Evolutionary conservation across 37 sponge, comb jelly and placozoan species (phyloP).

Genomic region (Theonella swinhoei): DNA sequence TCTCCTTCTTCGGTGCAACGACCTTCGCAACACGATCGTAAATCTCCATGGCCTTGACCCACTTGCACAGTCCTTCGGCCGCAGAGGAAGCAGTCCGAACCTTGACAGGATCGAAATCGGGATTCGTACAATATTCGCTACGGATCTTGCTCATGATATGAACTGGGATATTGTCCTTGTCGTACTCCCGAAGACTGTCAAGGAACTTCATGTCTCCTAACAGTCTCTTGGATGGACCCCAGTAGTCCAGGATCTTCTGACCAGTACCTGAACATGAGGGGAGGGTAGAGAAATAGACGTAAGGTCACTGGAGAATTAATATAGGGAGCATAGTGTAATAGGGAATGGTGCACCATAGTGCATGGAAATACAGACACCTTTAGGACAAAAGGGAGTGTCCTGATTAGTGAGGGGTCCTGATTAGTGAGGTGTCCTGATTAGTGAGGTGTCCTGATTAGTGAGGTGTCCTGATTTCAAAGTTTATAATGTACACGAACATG

Average conservation of each 20-base stretch:
- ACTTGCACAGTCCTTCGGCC: constrained; percentile 96
- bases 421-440: too few relatives aligned
- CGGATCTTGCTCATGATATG: constrained; percentile 95
- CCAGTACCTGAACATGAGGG: constrained; percentile 25
- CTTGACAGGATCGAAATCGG: constrained; percentile 96
- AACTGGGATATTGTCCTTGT: constrained; percentile 93
- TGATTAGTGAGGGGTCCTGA: too few relatives aligned
- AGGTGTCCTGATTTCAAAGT: too few relatives aligned
- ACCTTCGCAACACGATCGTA: constrained; percentile 99
- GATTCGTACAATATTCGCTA: constrained; percentile 81
- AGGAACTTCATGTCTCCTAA: constrained; percentile 96
- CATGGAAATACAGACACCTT: too few relatives aligned
- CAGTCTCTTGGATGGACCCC: constrained; percentile 98
- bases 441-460: too few relatives aligned
- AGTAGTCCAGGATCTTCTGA: constrained; percentile 91
- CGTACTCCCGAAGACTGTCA: constrained; percentile 86
- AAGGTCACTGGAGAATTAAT: background rate
- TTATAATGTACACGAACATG: too few relatives aligned
- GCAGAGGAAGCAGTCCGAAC: constrained; percentile 96
- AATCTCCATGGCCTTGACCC: constrained; percentile 97
- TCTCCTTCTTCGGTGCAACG: constrained; percentile 97
- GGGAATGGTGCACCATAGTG: background rate
- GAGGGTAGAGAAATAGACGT: too few relatives aligned
- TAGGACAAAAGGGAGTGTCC: too few relatives aligned
- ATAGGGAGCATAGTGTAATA: background rate